phyloP scores from a whole-genome alignment of 2,888 invertebrate species.

The Cremastobaeus sp. region DNA sequence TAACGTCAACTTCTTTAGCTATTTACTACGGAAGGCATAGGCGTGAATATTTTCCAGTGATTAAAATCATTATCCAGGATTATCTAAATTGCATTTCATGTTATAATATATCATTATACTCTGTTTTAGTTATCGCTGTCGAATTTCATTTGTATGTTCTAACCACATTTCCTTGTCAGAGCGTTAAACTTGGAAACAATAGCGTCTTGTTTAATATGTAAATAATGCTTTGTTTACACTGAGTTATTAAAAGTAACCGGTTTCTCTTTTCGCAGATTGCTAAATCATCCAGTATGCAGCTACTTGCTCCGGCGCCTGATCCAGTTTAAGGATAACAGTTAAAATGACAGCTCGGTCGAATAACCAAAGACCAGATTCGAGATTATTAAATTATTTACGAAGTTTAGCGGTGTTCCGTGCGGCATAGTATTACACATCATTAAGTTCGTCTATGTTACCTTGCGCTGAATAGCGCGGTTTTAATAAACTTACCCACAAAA shows the following conservation, averaged over 20 bases:
- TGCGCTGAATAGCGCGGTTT: slow-evolving; percentile 18
- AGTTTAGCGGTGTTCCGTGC: slow-evolving; percentile 4
- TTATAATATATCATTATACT: too few relatives aligned
- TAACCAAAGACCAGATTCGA: slow-evolving; percentile 11
- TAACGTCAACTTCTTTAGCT: too few relatives aligned
- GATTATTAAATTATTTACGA: slow-evolving; percentile 27
- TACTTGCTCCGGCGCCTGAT: slow-evolving; percentile 75
- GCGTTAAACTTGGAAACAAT: slow-evolving; percentile 11
- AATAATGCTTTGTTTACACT: slow-evolving; percentile 16
- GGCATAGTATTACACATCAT: not conserved
- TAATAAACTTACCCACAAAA: slow-evolving; percentile 10
- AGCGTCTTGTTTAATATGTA: slow-evolving; percentile 2
- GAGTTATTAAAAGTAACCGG: not conserved
- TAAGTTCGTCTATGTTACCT: slow-evolving; percentile 13
- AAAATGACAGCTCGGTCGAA: slow-evolving; percentile 12
- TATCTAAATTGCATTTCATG: too few relatives aligned
- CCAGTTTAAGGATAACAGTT: slow-evolving; percentile 68
- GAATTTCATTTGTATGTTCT: not conserved
- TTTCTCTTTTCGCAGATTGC: slow-evolving; percentile 71
- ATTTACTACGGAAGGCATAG: too few relatives aligned
- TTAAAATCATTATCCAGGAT: too few relatives aligned
- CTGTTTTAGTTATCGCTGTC: slow-evolving; percentile 3
- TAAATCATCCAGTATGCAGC: slow-evolving; percentile 76
- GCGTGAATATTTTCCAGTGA: too few relatives aligned
- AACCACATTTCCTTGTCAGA: not conserved